These are phyloP conservation scores for Emydoidea blandingii DNA, from an alignment of 2,797 vertebrate species.

Conservation along the genomic window DNA sequence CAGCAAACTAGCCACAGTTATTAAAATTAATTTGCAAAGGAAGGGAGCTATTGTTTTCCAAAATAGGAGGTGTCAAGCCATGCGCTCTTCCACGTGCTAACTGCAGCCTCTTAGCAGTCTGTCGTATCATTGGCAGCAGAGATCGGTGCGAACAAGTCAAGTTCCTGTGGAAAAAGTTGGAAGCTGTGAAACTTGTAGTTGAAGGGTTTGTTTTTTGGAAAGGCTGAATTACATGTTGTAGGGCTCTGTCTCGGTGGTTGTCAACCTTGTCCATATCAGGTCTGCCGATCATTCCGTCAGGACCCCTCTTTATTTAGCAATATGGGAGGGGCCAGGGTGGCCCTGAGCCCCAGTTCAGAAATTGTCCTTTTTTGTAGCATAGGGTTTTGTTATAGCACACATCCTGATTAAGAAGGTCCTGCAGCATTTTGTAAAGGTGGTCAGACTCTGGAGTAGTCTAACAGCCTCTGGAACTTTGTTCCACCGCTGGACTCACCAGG, in stretches of 20 bases:
- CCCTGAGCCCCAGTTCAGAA: neutral
- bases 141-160: neutral
- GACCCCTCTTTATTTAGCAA: neutral
- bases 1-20: constrained; percentile 81
- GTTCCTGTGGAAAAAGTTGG: neutral
- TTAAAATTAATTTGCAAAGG: constrained; percentile 80
- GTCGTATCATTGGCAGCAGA: neutral
- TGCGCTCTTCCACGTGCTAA: constrained; percentile 28
- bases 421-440: neutral
- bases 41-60: constrained; percentile 67
- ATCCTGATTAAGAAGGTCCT: neutral
- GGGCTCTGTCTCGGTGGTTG: neutral
- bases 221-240: neutral
- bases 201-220: neutral
- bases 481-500: no score
- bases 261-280: neutral
- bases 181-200: neutral
- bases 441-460: neutral
- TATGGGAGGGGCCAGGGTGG: neutral
- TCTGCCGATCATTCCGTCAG: neutral
- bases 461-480: neutral
- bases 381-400: neutral
- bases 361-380: neutral
- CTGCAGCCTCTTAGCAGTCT: neutral
- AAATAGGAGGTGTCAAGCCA: constrained; percentile 56